Evolutionary conservation across 2,113 vertebrate genomes (phyloP).

Genomic region (Ageneiosus marmoratus): DNA sequence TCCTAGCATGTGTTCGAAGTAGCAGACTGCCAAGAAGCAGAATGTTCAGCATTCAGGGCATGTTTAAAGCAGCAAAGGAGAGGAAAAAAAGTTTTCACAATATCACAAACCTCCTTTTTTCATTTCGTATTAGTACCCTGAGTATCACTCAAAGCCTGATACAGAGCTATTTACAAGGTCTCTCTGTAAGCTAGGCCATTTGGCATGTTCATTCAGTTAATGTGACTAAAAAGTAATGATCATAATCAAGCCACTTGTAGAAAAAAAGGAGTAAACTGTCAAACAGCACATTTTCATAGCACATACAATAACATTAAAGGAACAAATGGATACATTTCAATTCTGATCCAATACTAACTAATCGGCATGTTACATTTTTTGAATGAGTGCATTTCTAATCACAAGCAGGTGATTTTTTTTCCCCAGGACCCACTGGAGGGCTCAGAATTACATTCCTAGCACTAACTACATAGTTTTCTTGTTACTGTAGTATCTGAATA

Average conservation of each 20-base stretch:
- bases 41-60: conserved; percentile 67
- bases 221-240: background rate
- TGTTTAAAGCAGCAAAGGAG: conserved; percentile 56
- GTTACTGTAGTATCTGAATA: background rate
- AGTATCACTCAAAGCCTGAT: background rate
- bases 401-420: background rate
- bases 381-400: background rate
- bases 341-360: background rate
- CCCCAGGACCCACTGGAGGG: background rate
- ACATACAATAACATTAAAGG: too few relatives aligned
- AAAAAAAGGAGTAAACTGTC: background rate
- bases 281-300: background rate
- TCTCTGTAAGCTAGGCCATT: background rate
- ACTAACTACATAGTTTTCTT: background rate
- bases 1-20: conserved; percentile 3
- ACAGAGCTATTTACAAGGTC: background rate
- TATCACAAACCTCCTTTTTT: too few relatives aligned
- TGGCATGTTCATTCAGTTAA: background rate
- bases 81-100: conserved; percentile 3
- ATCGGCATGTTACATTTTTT: background rate
- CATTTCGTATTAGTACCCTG: background rate
- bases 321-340: too few relatives aligned
- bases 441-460: background rate
- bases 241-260: background rate
- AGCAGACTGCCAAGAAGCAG: conserved; percentile 29